These are phyloP conservation scores for Rhea pennata DNA, from an alignment of 2,113 vertebrate species.

Conservation along the genomic window DNA sequence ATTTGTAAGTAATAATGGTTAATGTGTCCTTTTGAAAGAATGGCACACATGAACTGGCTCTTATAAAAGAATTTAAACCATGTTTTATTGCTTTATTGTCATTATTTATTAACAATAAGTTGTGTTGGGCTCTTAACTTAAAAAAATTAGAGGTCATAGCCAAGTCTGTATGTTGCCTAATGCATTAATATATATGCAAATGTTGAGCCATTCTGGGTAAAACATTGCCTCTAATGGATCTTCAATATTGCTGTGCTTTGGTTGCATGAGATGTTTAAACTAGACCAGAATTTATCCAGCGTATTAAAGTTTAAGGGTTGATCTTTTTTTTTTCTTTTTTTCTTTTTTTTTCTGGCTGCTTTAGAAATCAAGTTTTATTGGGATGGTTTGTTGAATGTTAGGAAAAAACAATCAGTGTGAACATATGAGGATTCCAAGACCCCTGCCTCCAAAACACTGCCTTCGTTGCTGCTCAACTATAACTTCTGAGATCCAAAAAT, in stretches of 20 bases:
- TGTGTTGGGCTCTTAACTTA: not conserved
- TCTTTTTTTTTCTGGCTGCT: not conserved
- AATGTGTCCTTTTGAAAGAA: not conserved
- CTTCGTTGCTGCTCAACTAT: not conserved
- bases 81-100: not conserved
- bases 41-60: not conserved
- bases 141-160: not conserved
- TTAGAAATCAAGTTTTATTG: not conserved
- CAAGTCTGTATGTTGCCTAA: not conserved
- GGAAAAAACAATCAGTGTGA: not conserved
- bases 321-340: not conserved
- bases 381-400: not conserved
- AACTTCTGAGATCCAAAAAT: not conserved
- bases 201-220: not conserved
- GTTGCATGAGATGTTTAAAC: not conserved
- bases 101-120: not conserved
- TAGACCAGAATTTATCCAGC: not conserved
- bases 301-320: not conserved
- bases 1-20: not conserved
- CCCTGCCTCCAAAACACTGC: not conserved
- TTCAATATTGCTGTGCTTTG: not conserved
- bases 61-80: not conserved
- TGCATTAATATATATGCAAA: not conserved
- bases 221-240: not conserved
- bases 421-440: not conserved